Percentiles rank a stretch among this genome's conserved stretches.
Evolutionary conservation across 1,140 invertebrate genomes (phyloP).

Genomic region (Drosophila bifasciata): DNA sequence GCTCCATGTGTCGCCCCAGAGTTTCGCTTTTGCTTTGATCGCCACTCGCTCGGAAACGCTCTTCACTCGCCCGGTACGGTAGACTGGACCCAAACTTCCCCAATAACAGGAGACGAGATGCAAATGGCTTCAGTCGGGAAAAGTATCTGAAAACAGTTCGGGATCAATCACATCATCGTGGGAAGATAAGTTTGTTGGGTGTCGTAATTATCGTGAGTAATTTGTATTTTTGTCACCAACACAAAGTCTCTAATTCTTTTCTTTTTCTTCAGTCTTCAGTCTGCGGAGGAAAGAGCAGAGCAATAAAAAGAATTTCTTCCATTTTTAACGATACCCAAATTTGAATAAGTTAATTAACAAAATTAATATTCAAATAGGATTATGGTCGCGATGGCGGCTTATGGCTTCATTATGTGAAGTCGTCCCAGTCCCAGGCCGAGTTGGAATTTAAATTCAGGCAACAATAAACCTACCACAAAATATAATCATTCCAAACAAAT

Average conservation of each 20-base stretch:
- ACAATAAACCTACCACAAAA: conserved; percentile 64
- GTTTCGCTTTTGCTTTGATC: conserved; percentile 59
- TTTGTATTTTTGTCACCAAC: conserved; percentile 56
- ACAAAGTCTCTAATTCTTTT: conserved; percentile 52
- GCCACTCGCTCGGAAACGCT: conserved; percentile 13
- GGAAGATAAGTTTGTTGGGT: conserved; percentile 46
- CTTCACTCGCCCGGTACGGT: conserved; percentile 13
- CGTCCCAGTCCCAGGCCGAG: conserved; percentile 20
- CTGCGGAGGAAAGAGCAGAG: conserved; percentile 28
- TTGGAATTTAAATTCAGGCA: conserved; percentile 61
- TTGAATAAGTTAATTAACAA: conserved; percentile 82
- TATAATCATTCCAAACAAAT: conserved; percentile 66
- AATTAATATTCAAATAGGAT: conserved; percentile 82
- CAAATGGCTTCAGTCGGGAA: too few relatives aligned
- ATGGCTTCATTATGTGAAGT: conserved; percentile 76
- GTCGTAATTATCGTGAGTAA: conserved; percentile 55
- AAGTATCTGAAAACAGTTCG: too few relatives aligned
- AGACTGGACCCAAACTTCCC: too few relatives aligned
- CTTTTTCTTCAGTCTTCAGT: neutral
- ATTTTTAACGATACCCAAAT: conserved; percentile 75
- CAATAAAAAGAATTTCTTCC: conserved; percentile 67
- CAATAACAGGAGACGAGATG: too few relatives aligned
- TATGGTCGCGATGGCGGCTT: conserved; percentile 75
- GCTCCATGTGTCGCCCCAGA: conserved; percentile 36
- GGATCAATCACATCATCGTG: too few relatives aligned